Percentiles rank a stretch among this genome's conserved stretches.
Evolutionary conservation across 2,797 vertebrate species (phyloP).

Genomic region (Heliangelus exortis): DNA sequence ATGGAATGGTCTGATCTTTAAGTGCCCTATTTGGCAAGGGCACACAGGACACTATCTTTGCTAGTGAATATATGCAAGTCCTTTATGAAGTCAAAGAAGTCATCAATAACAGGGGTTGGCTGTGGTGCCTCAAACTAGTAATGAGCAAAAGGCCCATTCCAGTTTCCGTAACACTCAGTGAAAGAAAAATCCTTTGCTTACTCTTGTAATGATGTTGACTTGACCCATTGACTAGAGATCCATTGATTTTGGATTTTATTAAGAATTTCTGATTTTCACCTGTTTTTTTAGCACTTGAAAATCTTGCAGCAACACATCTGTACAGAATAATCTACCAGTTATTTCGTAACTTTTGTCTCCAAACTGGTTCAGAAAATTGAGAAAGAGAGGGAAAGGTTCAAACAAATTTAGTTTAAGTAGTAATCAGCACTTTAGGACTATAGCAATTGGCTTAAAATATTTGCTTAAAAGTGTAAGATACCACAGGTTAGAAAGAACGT

Average conservation of each 20-base stretch:
- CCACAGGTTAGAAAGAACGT: neutral
- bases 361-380: neutral
- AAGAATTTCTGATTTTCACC: neutral
- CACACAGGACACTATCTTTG: neutral
- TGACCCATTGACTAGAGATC: neutral
- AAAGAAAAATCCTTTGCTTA: neutral
- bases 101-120: neutral
- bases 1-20: conserved; percentile 17
- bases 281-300: neutral
- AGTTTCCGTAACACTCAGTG: neutral
- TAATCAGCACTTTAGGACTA: neutral
- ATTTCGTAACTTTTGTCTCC: neutral
- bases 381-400: neutral
- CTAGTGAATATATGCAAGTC: neutral
- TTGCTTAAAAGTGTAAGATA: neutral
- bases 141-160: fast-evolving
- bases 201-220: neutral
- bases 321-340: neutral
- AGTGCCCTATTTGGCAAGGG: neutral
- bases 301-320: neutral
- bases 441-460: neutral
- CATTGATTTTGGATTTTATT: neutral
- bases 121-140: neutral
- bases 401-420: neutral
- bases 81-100: neutral